These are phyloP conservation scores for Piprites chloris DNA, from an alignment of 2,113 vertebrate species.

Conservation along the genomic window DNA sequence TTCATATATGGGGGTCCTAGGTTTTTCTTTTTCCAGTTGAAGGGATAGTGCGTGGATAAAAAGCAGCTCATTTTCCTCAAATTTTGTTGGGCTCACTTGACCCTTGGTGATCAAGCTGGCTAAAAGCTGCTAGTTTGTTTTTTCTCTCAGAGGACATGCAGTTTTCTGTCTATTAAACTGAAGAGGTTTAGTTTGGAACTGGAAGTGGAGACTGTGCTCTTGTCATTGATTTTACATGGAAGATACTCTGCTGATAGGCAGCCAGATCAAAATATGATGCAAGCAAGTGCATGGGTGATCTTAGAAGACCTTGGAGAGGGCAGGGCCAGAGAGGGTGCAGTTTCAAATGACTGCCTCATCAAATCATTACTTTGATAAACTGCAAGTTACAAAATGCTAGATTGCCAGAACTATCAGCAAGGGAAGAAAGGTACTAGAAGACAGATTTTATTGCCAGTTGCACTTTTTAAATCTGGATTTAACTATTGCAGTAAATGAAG, in stretches of 20 bases:
- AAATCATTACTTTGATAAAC: neutral
- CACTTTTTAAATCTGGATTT: neutral
- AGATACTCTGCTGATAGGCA: neutral
- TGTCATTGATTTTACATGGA: neutral
- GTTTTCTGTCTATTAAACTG: neutral
- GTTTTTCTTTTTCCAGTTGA: neutral
- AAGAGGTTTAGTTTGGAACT: neutral
- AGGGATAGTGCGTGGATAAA: neutral
- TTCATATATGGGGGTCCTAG: neutral
- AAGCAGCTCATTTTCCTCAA: neutral
- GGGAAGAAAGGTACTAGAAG: neutral
- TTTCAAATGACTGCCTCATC: neutral
- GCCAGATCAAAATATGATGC: neutral
- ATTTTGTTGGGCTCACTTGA: neutral
- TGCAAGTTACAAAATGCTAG: neutral
- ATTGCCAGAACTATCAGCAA: neutral
- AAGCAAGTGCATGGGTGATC: neutral
- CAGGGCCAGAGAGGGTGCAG: neutral
- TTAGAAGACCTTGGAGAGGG: neutral
- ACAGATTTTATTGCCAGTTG: neutral
- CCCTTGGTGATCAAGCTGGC: neutral
- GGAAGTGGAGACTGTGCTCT: neutral
- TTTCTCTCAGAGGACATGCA: neutral
- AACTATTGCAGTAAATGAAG: slow-evolving; percentile 18
- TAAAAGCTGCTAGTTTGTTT: neutral